Evolutionary conservation across 2,888 invertebrate genomes (phyloP), one percentile per base, ranked within the genome.

Genomic region (Dorcus parallelipipedus): DNA sequence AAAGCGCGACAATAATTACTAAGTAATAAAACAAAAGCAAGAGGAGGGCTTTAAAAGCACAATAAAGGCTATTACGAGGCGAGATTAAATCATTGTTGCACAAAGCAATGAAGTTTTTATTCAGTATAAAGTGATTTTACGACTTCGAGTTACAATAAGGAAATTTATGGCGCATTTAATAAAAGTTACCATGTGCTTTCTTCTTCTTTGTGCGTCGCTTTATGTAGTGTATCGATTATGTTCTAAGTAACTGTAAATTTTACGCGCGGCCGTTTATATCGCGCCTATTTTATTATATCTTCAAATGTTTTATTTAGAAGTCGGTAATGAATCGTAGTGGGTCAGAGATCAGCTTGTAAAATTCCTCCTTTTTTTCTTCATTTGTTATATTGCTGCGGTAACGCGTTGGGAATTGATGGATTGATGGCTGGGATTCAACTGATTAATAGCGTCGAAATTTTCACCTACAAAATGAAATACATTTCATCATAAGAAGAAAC

Each of bases 141-240:
- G 59, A 58, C 56, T 58, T 52, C 51, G 51, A 56, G 51, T 52
- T 55, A 63, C 56, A 56, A 60, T 56, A 60, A 60, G 53, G 53
- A 61, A 58, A 64, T 65, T 65, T 65, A 64, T 61, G 53, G 58
- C 61, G 59, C 60, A 63, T 61, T 65, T 62, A 64, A 62, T 65
- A 62, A 62, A 59, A 54, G 57, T 58, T 57, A 41, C 42, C 52
- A 50, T 60, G 50, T 52, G 52, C 47, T 52, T 59, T 51, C 47
- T 57, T 51, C 47, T 57, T 47, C 48, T 52, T 52, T 51, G 39
- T 51, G 39, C 38, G 26, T n/a, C 17, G 40, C 49, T 55, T 38
- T 50, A 40, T 50, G 45, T 33, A n/a, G 10, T 51, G 40, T 14
- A 51, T 52, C 26, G 45, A 50, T 47, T 56, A 40, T 40, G 39